Conservation (phyloP, 1,140 invertebrate genomes). For the Drosophila rhopaloa region DNA sequence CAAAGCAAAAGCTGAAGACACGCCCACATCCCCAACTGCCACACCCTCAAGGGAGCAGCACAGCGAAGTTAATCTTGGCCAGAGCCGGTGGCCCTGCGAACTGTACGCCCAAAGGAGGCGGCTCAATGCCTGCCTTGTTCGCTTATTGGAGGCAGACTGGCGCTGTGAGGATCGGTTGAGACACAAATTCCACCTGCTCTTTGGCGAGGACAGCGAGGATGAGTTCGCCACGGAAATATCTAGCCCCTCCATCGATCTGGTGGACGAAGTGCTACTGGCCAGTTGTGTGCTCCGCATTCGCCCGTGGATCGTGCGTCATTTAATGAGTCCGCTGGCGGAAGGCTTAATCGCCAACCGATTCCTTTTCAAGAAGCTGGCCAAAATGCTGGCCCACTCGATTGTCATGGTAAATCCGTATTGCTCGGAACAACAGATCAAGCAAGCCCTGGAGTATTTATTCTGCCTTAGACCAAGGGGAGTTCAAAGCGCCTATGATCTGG, state of each 20-base stretch:
- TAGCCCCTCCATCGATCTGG: slow-evolving; percentile 76
- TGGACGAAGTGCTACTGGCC: slow-evolving; percentile 68
- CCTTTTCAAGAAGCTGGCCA: slow-evolving; percentile 80
- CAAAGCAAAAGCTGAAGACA: slow-evolving; percentile 1
- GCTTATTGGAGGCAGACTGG: slow-evolving; percentile 68
- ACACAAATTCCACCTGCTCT: slow-evolving; percentile 62
- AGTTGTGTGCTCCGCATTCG: slow-evolving; percentile 78
- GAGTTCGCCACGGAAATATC: slow-evolving; percentile 68
- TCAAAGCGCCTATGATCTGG: slow-evolving; percentile 52
- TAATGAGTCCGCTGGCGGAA: slow-evolving; percentile 75
- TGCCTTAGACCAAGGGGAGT: slow-evolving; percentile 61
- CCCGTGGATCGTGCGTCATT: slow-evolving; percentile 75
- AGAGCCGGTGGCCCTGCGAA: slow-evolving; percentile 82
- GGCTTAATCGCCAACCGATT: slow-evolving; percentile 78
- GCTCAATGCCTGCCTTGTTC: slow-evolving; percentile 56
- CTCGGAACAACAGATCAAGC: slow-evolving; percentile 64
- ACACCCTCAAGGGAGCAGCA: background rate
- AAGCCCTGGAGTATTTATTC: slow-evolving; percentile 66
- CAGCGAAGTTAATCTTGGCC: slow-evolving; percentile 46
- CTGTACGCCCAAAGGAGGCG: slow-evolving; percentile 68
- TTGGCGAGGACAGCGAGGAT: slow-evolving; percentile 79
- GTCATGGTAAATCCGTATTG: slow-evolving; percentile 78
- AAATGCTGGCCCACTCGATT: slow-evolving; percentile 63
- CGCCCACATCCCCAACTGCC: slow-evolving; percentile 7
- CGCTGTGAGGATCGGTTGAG: slow-evolving; percentile 66